Evolutionary conservation across 2,888 invertebrate species (phyloP).

Genomic region (Leptinotarsa tumamoca): DNA sequence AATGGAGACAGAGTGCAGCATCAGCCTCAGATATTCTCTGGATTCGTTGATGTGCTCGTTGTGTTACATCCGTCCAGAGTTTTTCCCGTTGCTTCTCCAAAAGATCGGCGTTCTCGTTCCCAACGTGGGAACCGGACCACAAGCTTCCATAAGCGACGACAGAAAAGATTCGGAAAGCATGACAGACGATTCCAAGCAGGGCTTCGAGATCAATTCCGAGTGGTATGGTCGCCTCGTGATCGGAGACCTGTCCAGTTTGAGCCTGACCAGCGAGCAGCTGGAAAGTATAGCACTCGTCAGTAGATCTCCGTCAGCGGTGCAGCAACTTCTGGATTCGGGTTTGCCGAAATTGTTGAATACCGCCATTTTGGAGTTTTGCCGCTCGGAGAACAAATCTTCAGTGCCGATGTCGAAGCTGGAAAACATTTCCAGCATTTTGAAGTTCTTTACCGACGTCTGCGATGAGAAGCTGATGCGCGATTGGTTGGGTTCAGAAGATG

Average conservation of each 20-base stretch:
- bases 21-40: slow-evolving; percentile 84
- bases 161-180: slow-evolving; percentile 71
- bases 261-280: slow-evolving; percentile 75
- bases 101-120: slow-evolving; percentile 76
- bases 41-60: slow-evolving; percentile 88
- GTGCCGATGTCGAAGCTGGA: slow-evolving; percentile 71
- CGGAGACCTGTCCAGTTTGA: slow-evolving; percentile 70
- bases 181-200: slow-evolving; percentile 77
- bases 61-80: slow-evolving; percentile 84
- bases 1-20: slow-evolving; percentile 75
- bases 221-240: slow-evolving; percentile 73
- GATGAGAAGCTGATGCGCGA: slow-evolving; percentile 85
- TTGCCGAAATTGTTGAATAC: slow-evolving; percentile 75
- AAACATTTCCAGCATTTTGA: slow-evolving; percentile 76
- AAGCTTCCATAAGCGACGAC: slow-evolving; percentile 73
- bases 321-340: slow-evolving; percentile 81
- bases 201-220: slow-evolving; percentile 67
- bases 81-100: slow-evolving; percentile 80
- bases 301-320: slow-evolving; percentile 82
- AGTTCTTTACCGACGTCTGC: slow-evolving; percentile 85
- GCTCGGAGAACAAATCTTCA: slow-evolving; percentile 53
- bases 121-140: slow-evolving; percentile 67
- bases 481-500: slow-evolving; percentile 86
- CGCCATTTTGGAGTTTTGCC: slow-evolving; percentile 71
- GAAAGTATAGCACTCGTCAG: slow-evolving; percentile 84